Conservation (phyloP, 1,140 invertebrate species). For the Penaeus chinensis region DNA sequence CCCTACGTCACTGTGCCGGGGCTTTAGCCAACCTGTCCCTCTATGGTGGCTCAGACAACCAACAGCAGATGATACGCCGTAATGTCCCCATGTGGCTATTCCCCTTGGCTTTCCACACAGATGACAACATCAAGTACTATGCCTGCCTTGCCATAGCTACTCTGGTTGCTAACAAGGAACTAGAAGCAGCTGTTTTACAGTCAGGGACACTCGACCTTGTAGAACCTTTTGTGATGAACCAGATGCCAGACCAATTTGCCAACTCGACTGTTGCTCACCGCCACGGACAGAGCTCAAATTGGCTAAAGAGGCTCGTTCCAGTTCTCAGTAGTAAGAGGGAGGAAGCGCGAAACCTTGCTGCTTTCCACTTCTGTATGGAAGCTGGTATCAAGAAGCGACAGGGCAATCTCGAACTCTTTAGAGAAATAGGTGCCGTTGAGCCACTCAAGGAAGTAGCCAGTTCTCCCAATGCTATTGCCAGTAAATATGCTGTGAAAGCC, state of each 20-base stretch:
- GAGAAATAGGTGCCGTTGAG: slow-evolving; percentile 94
- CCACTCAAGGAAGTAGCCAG: slow-evolving; percentile 96
- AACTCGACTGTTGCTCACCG: slow-evolving; percentile 87
- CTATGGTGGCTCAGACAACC: slow-evolving; percentile 96
- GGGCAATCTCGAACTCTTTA: slow-evolving; percentile 93
- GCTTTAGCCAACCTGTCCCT: slow-evolving; percentile 96
- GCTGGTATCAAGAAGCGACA: slow-evolving; percentile 97
- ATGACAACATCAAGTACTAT: slow-evolving; percentile 98
- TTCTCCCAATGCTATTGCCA: slow-evolving; percentile 97
- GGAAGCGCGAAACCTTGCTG: slow-evolving; percentile 95
- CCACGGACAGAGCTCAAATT: slow-evolving; percentile 96
- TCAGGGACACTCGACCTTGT: slow-evolving; percentile 95
- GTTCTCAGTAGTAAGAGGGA: slow-evolving; percentile 95
- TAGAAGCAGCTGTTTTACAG: slow-evolving; percentile 94
- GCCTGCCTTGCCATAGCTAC: slow-evolving; percentile 97
- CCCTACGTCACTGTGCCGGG: slow-evolving; percentile 92
- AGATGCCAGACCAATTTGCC: slow-evolving; percentile 95
- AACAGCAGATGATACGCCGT: slow-evolving; percentile 96
- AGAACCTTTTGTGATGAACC: slow-evolving; percentile 93
- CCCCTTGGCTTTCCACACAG: slow-evolving; percentile 94
- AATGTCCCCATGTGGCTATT: slow-evolving; percentile 99
- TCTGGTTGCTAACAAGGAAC: slow-evolving; percentile 97
- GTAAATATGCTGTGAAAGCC: slow-evolving; percentile 96
- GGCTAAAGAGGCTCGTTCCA: slow-evolving; percentile 92
- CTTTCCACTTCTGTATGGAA: slow-evolving; percentile 99